phyloP scores from a whole-genome alignment of 1,140 invertebrate genomes.

The Apis dorsata region DNA sequence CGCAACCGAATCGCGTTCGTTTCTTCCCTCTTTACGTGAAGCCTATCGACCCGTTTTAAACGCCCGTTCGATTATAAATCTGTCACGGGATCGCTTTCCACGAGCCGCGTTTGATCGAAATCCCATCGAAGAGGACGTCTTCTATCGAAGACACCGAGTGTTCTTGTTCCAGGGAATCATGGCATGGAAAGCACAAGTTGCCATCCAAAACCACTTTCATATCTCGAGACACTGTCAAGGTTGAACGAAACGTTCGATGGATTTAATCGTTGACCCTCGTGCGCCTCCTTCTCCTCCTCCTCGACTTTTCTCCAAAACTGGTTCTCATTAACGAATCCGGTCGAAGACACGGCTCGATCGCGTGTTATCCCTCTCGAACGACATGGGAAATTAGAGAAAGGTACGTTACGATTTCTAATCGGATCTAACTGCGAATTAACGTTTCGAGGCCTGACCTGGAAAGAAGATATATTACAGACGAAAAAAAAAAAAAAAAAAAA shows the following conservation, averaged over 20 bases:
- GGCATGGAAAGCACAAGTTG: slow-evolving; percentile 34
- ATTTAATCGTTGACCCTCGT: neutral
- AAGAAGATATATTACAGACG: neutral
- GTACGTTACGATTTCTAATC: slow-evolving; percentile 21
- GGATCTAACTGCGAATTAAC: neutral
- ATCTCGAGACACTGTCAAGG: neutral
- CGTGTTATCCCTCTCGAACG: neutral
- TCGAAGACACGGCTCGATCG: neutral
- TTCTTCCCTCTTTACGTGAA: slow-evolving; percentile 2
- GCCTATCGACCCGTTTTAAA: slow-evolving; percentile 15
- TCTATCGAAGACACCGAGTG: slow-evolving; percentile 1
- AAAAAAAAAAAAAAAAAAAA: neutral
- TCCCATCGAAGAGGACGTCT: neutral
- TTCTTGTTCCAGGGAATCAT: slow-evolving; percentile 23
- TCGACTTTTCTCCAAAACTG: neutral
- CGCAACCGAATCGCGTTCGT: neutral
- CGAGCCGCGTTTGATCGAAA: slow-evolving; percentile 4
- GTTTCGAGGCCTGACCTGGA: slow-evolving; percentile 37
- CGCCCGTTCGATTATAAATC: slow-evolving; percentile 17
- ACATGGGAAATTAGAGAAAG: slow-evolving; percentile 36
- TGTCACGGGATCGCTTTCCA: slow-evolving; percentile 37
- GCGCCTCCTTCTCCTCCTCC: neutral
- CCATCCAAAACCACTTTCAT: slow-evolving; percentile 40
- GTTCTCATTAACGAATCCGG: slow-evolving; percentile 12
- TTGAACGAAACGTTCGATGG: slow-evolving; percentile 16